Evolutionary conservation across 2,888 invertebrate genomes (phyloP).

Genomic region (Pollenia labialis): DNA sequence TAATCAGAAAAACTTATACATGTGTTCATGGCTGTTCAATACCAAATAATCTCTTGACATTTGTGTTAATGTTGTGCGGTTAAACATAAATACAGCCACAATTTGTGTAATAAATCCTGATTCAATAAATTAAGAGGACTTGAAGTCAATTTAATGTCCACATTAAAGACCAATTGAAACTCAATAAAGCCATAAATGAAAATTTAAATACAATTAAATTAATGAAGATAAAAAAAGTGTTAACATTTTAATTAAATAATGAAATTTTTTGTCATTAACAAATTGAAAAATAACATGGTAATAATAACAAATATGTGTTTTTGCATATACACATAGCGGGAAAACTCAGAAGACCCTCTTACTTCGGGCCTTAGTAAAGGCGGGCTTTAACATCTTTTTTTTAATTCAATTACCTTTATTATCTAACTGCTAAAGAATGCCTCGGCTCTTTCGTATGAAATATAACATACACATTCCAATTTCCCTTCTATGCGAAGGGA

Average conservation of each 20-base stretch:
- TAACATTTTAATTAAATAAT: constrained; percentile 40
- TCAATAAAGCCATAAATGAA: constrained; percentile 4
- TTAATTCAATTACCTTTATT: too few species aligned
- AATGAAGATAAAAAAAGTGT: constrained; percentile 14
- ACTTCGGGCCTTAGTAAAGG: too few species aligned
- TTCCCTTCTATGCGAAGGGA: too few species aligned
- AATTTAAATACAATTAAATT: constrained; percentile 5
- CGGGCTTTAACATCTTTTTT: too few species aligned
- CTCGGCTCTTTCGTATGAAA: too few species aligned
- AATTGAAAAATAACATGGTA: background rate
- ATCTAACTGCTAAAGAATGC: too few species aligned
- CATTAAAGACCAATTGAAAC: constrained; percentile 12
- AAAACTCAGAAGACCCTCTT: background rate
- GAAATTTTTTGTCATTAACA: background rate
- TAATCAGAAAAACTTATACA: background rate
- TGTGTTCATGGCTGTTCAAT: background rate
- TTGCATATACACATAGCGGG: background rate
- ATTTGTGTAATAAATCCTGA: constrained; percentile 25
- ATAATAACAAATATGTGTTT: background rate
- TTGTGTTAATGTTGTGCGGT: constrained; percentile 11
- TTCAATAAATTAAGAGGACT: constrained; percentile 4
- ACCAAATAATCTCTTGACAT: background rate
- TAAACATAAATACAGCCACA: constrained; percentile 49
- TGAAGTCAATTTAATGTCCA: constrained; percentile 1
- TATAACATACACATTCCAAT: too few species aligned